Conservation (phyloP, 1,140 invertebrate species). For the Eupristina koningsbergeri region DNA sequence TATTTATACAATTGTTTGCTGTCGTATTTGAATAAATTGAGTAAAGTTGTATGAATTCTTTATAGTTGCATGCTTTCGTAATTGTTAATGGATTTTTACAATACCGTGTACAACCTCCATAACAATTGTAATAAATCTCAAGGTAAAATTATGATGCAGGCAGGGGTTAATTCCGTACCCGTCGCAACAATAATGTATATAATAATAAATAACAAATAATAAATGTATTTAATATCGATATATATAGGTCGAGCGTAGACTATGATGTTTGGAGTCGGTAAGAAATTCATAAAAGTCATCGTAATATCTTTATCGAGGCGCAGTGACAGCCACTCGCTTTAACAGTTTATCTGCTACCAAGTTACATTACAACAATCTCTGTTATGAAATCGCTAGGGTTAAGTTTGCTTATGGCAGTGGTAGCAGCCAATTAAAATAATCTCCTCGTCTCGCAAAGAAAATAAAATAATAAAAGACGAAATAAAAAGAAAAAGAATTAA, state of each 20-base stretch:
- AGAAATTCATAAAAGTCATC: neutral
- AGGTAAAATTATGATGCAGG: neutral
- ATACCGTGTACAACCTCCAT: too few relatives aligned
- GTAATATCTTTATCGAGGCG: constrained; percentile 1
- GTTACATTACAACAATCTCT: constrained; percentile 27
- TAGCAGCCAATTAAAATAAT: constrained; percentile 40
- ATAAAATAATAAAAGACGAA: neutral
- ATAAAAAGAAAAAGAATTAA: neutral
- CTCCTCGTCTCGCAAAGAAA: neutral
- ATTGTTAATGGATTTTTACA: too few relatives aligned
- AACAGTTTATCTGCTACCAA: constrained; percentile 20
- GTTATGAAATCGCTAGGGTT: constrained; percentile 32
- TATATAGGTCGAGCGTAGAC: neutral
- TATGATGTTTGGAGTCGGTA: neutral
- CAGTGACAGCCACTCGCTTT: neutral
- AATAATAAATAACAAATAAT: constrained; percentile 5
- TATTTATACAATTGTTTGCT: too few relatives aligned
- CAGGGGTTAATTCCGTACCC: neutral
- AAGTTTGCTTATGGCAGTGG: neutral
- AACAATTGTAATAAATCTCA: neutral
- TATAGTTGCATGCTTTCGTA: neutral
- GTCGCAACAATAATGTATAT: neutral
- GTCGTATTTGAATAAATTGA: too few relatives aligned
- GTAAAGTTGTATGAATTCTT: neutral
- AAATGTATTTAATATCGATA: neutral